Percentiles rank a stretch among this genome's conserved stretches.
Conservation (phyloP, 2,797 vertebrate genomes). For the Emydoidea blandingii region DNA sequence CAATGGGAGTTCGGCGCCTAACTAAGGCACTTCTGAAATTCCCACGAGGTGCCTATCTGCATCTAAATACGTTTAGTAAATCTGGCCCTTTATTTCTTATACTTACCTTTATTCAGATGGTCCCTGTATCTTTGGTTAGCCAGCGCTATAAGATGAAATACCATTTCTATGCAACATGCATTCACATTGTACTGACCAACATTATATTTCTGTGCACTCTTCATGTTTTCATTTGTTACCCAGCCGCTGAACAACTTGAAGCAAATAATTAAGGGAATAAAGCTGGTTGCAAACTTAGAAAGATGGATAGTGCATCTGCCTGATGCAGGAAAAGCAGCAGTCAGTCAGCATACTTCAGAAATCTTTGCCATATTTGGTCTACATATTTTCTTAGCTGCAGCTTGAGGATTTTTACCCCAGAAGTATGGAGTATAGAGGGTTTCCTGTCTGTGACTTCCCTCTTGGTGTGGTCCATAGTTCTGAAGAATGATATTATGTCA, state of each 20-base stretch:
- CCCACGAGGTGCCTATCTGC: neutral
- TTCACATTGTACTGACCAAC: neutral
- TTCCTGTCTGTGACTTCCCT: neutral
- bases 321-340: neutral
- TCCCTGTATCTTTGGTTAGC: neutral
- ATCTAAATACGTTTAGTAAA: neutral
- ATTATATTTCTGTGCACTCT: neutral
- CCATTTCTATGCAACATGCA: neutral
- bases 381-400: neutral
- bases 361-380: neutral
- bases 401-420: neutral
- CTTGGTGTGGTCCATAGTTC: neutral
- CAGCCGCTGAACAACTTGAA: neutral
- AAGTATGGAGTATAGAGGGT: neutral
- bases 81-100: neutral
- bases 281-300: neutral
- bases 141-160: neutral
- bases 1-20: neutral
- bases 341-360: neutral
- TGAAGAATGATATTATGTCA: neutral
- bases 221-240: neutral
- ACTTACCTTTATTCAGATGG: neutral
- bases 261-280: neutral
- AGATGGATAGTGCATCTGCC: accelerated
- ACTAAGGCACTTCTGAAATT: neutral